Percentiles rank a stretch among this genome's conserved stretches.
These are phyloP conservation scores for Paracentrotus lividus DNA, from an alignment of 53 echinoderm and acorn worm species.

Conservation along the genomic window DNA sequence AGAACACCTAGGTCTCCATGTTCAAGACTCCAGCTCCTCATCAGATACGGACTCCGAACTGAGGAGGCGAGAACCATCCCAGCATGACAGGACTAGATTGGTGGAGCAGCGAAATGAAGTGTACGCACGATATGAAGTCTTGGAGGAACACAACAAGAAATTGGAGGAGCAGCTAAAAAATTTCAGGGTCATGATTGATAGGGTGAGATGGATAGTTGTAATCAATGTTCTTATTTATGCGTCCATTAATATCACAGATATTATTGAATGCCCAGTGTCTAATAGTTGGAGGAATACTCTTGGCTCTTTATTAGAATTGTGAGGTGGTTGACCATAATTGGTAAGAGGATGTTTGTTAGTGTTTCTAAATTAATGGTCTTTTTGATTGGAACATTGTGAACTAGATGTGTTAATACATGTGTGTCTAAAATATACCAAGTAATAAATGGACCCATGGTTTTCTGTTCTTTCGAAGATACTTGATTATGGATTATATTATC, in stretches of 20 bases:
- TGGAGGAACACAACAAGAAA: slow-evolving; percentile 88
- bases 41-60: not conserved
- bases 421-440: no score
- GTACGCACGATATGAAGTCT: slow-evolving; percentile 79
- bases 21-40: not conserved
- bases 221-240: not conserved
- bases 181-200: slow-evolving; percentile 75
- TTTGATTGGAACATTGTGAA: no score
- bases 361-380: no score
- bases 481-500: not conserved
- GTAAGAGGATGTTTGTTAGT: no score
- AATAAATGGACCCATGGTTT: not conserved
- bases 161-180: slow-evolving; percentile 77
- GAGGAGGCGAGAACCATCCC: not conserved
- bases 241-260: no score
- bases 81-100: not conserved
- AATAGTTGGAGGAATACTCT: no score
- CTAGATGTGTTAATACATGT: no score
- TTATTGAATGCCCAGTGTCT: no score
- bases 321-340: no score
- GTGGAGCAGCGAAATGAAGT: slow-evolving; percentile 69
- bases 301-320: no score
- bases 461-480: no score
- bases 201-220: slow-evolving; percentile 50
- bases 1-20: slow-evolving; percentile 20